Evolutionary conservation across 2,888 invertebrate genomes (phyloP).

Genomic region (Apantesis nais): DNA sequence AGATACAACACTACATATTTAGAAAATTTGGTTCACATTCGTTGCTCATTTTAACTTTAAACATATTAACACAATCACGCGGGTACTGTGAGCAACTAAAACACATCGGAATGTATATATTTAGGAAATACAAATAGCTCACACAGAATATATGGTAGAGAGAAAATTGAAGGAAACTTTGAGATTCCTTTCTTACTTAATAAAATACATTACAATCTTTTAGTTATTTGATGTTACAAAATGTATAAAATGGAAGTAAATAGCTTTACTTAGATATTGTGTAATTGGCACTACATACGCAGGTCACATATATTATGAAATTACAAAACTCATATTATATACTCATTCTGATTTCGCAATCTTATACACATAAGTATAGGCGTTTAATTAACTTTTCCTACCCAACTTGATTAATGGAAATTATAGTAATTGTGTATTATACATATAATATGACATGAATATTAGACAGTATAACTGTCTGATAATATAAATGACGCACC

Average conservation of each 20-base stretch:
- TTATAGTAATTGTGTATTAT: slow-evolving; percentile 43
- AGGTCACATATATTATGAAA: slow-evolving; percentile 77
- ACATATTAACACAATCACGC: slow-evolving; percentile 56
- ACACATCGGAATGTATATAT: slow-evolving; percentile 77
- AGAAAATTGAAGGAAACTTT: slow-evolving; percentile 52
- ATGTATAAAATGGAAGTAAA: slow-evolving; percentile 53
- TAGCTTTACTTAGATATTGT: slow-evolving; percentile 42
- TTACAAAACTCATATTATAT: slow-evolving; percentile 67
- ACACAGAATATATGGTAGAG: slow-evolving; percentile 42
- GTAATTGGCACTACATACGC: slow-evolving; percentile 81
- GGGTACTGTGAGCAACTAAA: slow-evolving; percentile 66
- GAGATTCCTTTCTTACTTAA: slow-evolving; percentile 62
- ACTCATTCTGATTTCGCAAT: slow-evolving; percentile 48
- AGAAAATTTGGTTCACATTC: slow-evolving; percentile 84
- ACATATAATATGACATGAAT: slow-evolving; percentile 30
- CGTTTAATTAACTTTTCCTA: slow-evolving; percentile 53
- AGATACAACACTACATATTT: slow-evolving; percentile 76
- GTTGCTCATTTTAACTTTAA: slow-evolving; percentile 77
- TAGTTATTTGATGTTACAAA: slow-evolving; percentile 55
- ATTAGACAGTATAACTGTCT: slow-evolving; percentile 28
- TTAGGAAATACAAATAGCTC: slow-evolving; percentile 54
- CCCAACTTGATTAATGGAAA: slow-evolving; percentile 47
- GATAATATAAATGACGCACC: slow-evolving; percentile 41
- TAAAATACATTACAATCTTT: slow-evolving; percentile 43
- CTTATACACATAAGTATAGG: slow-evolving; percentile 49